Evolutionary conservation across 2,113 vertebrate species (phyloP).

Genomic region (Ailurus styani): DNA sequence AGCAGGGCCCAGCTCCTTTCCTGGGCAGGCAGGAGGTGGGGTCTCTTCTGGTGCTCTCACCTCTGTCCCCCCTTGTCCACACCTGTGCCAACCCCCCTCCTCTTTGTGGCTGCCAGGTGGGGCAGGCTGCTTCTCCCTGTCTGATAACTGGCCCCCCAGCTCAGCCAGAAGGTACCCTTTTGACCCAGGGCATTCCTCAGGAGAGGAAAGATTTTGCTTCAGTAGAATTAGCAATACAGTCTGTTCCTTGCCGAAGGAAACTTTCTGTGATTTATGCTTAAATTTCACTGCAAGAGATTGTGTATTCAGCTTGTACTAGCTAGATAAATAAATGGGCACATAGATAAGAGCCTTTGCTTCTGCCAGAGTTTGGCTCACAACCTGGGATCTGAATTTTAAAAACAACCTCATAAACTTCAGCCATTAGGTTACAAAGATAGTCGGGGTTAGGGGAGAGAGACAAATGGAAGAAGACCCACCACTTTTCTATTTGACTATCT

Average conservation of each 20-base stretch:
- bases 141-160: neutral
- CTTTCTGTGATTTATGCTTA: neutral
- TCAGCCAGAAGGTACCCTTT: neutral
- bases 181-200: neutral
- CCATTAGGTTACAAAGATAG: neutral
- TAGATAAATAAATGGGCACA: neutral
- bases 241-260: neutral
- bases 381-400: neutral
- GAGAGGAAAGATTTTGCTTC: neutral
- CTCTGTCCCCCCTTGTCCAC: accelerated
- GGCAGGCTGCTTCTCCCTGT: neutral
- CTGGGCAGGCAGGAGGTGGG: neutral
- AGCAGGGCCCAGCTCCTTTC: neutral
- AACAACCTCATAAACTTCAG: neutral
- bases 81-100: too few species aligned
- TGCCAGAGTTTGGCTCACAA: neutral
- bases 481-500: neutral
- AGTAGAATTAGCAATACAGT: neutral
- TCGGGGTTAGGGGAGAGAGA: neutral
- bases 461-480: neutral
- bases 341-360: neutral
- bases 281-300: neutral
- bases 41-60: neutral
- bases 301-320: neutral
- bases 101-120: too few species aligned